Evolutionary conservation across 2,797 vertebrate genomes (phyloP).

Genomic region (Diglossa cyanea): DNA sequence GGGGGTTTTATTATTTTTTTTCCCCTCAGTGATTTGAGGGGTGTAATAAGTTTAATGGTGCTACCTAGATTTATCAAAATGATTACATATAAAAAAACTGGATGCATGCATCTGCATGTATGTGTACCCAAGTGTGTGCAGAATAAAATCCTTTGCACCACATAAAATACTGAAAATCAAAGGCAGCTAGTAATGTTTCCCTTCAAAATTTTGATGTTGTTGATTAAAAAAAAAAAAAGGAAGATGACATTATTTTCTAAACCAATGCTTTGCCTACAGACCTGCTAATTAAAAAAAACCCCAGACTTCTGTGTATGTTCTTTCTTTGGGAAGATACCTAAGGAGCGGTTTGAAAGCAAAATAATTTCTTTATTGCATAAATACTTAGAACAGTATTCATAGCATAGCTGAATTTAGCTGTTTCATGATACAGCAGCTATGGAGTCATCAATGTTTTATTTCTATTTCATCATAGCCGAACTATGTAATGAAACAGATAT

Average conservation of each 20-base stretch:
- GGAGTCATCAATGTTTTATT: neutral
- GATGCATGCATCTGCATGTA: neutral
- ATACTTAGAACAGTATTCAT: neutral
- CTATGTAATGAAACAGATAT: neutral
- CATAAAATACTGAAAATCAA: neutral
- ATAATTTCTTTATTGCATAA: neutral
- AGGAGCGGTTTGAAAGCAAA: neutral
- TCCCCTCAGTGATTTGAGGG: neutral
- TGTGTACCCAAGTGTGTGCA: accelerated
- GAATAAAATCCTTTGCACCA: neutral
- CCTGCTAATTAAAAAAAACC: neutral
- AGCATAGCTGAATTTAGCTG: neutral
- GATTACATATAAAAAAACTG: neutral
- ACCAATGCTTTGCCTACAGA: neutral
- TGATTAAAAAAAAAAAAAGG: neutral
- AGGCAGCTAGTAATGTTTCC: neutral
- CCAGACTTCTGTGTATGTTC: neutral
- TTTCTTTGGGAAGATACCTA: neutral
- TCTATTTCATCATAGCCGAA: neutral
- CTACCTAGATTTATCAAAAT: neutral
- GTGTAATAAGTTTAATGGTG: neutral
- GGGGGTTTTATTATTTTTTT: neutral
- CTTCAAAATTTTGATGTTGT: neutral
- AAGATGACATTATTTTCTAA: neutral
- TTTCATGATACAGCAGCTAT: neutral